These are phyloP conservation scores for Lutraria rhynchaena DNA, from an alignment of 1,140 invertebrate species.

Conservation along the genomic window DNA sequence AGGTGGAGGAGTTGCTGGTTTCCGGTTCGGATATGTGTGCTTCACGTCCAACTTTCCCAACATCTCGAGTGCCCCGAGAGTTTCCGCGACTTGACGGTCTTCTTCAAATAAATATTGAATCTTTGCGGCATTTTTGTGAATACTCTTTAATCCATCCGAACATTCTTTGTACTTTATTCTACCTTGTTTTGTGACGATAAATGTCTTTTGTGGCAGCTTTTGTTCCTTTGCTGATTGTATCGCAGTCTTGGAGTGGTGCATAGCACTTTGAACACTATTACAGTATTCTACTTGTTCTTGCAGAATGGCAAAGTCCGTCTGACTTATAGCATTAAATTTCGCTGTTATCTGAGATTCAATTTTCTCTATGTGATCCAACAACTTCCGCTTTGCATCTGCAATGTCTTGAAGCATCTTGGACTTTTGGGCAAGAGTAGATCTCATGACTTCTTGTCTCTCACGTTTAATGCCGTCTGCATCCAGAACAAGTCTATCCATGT, in stretches of 20 bases:
- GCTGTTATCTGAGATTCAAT: constrained; percentile 47
- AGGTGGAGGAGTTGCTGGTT: constrained; percentile 40
- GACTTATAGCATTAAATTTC: constrained; percentile 47
- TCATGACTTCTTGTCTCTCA: constrained; percentile 51
- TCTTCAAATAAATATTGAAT: constrained; percentile 52
- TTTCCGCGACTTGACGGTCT: constrained; percentile 43
- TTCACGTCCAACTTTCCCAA: constrained; percentile 52
- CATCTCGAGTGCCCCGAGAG: constrained; percentile 26
- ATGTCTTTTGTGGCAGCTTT: constrained; percentile 33
- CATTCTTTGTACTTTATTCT: constrained; percentile 49
- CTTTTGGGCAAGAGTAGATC: constrained; percentile 41
- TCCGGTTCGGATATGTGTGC: constrained; percentile 44
- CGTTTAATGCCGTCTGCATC: constrained; percentile 44
- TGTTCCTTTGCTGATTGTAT: constrained; percentile 47
- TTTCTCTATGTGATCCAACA: constrained; percentile 55
- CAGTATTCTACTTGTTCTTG: constrained; percentile 56
- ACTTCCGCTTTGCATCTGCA: constrained; percentile 41
- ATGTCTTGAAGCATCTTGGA: constrained; percentile 52
- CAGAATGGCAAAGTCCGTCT: constrained; percentile 45
- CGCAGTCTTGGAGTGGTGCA: constrained; percentile 43
- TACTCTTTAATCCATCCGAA: constrained; percentile 26
- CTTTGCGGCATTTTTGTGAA: constrained; percentile 52
- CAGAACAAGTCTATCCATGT: constrained; percentile 29
- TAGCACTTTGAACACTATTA: constrained; percentile 56
- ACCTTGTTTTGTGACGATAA: constrained; percentile 50